phyloP scores from a whole-genome alignment of 1,140 invertebrate genomes.

The Daktulosphaira vitifoliae region DNA sequence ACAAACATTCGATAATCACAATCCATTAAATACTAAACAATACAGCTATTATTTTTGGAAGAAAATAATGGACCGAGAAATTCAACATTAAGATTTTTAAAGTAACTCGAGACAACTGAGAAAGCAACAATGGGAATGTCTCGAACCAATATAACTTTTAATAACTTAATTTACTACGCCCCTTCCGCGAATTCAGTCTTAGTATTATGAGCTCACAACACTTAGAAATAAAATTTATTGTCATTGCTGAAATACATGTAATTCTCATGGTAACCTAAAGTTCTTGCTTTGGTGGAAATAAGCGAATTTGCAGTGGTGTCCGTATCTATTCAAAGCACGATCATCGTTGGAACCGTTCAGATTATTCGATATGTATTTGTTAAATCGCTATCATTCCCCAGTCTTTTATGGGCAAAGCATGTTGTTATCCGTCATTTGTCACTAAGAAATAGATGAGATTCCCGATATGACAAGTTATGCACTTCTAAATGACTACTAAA shows the following conservation, averaged over 20 bases:
- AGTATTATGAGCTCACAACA: constrained; percentile 4
- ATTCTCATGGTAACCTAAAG: constrained; percentile 12
- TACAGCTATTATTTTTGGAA: no score
- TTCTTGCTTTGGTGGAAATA: background rate
- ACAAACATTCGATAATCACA: no score
- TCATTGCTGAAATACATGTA: constrained; percentile 20
- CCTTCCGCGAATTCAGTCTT: background rate
- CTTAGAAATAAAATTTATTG: constrained; percentile 8
- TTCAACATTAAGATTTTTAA: no score
- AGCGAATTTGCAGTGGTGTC: background rate
- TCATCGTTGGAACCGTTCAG: background rate
- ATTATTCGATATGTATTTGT: constrained; percentile 5
- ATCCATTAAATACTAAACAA: no score
- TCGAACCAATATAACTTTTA: constrained; percentile 17
- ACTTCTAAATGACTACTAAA: no score
- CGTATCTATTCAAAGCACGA: constrained; percentile 17
- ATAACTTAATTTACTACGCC: constrained; percentile 29
- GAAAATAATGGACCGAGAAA: no score
- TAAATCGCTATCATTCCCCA: background rate
- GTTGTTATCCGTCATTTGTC: no score
- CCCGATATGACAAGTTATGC: no score
- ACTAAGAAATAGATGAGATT: no score
- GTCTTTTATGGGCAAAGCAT: no score
- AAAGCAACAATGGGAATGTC: background rate
- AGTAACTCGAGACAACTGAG: no score